Evolutionary conservation across 2,113 vertebrate genomes (phyloP), one percentile per base, ranked within the genome.

Genomic region (Ctenomys sociabilis): DNA sequence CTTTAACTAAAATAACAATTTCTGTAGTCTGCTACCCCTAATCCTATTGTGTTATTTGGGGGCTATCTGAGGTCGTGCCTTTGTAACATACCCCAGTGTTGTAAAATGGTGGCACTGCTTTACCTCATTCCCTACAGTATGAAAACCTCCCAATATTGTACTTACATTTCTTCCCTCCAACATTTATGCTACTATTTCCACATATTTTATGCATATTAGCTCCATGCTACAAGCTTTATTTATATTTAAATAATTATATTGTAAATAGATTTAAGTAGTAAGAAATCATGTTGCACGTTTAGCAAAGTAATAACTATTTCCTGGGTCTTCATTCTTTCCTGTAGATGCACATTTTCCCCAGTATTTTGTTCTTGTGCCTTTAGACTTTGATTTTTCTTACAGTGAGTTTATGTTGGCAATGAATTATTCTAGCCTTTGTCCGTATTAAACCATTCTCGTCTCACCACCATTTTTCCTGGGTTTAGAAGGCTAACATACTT

Each of bases 361-460:
- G 59, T 54, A 87, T 64, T n/a, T 82, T 87, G 86, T 86, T 82
- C 35, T 83, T 93, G 81, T 77, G 35, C 40, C n/a, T 87, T 9
- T 32, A 84, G 52, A 78, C n/a, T 84, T 63, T 72, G 22, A 84
- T 83, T 88, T 90, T 91, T 64, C 52, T 70, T 45, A 57, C 5
- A 40, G 2, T 57, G 3, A 45, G 78, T 63, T 61, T 21, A 43
- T 83, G 40, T 11, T 83, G 35, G 52, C 43, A 70, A 83, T 85
- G 28, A 68, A 52, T 49, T 54, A 87, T 88, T 72, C 54, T 54
- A 64, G 54, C 32, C 30, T 73, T 49, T 57, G 0, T 24, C 70
- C 40, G 63, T 16, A 84, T 88, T 32, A 84, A 90, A 88, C 57
- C 21, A 78, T 78, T 96, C 91, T 78, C 30, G 63, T 70, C 75